Percentiles rank a stretch among this genome's conserved stretches.
Evolutionary conservation across 1,140 invertebrate genomes (phyloP).

Genomic region (Megalopta genalis): DNA sequence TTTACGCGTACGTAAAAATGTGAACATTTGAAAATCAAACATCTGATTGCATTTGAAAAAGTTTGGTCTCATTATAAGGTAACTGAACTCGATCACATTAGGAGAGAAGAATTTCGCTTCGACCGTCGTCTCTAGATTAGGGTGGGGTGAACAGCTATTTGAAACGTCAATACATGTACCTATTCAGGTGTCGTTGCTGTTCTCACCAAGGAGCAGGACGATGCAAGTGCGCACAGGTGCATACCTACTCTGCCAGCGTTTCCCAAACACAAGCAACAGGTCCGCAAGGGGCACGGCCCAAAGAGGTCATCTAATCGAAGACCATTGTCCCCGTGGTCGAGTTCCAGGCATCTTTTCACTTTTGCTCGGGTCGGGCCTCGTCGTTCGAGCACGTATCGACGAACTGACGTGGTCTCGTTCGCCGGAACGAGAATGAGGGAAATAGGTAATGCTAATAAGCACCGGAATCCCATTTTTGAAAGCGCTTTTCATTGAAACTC

Average conservation of each 20-base stretch:
- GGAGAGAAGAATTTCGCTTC: too few species aligned
- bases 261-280: constrained; percentile 34
- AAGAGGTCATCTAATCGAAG: constrained; percentile 62
- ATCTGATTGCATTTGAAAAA: too few species aligned
- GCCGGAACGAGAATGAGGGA: background rate
- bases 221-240: constrained; percentile 30
- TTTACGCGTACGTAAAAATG: too few species aligned
- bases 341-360: constrained; percentile 31
- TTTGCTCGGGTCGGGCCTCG: constrained; percentile 16
- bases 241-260: constrained; percentile 18
- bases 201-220: background rate
- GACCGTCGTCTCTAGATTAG: too few species aligned
- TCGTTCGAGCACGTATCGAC: constrained; percentile 16
- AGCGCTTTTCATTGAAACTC: background rate
- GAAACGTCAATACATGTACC: background rate
- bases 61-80: too few species aligned
- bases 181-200: background rate
- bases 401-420: background rate
- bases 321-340: constrained; percentile 46
- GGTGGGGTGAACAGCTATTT: background rate
- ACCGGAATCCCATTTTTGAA: background rate
- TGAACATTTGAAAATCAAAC: too few species aligned
- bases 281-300: constrained; percentile 33
- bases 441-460: constrained; percentile 18
- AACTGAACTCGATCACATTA: too few species aligned